Percentiles rank a stretch among this genome's conserved stretches.
Evolutionary conservation across 2,113 vertebrate genomes (phyloP).

Genomic region (Cnemophilus loriae): DNA sequence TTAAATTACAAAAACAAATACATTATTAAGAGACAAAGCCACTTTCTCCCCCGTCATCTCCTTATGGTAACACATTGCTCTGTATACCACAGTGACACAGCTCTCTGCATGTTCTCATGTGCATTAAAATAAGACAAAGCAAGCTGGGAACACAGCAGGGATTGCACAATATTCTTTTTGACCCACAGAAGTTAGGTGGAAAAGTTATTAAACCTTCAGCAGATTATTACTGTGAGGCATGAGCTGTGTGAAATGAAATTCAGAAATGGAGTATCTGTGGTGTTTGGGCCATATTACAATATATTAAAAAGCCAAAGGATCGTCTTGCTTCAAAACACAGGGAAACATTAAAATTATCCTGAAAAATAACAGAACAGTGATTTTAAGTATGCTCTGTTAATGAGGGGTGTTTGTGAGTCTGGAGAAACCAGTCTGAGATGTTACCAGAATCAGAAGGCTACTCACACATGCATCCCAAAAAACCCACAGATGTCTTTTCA

Average conservation of each 20-base stretch:
- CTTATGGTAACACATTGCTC: background rate
- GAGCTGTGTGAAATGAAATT: background rate
- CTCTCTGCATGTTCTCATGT: background rate
- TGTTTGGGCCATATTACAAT: background rate
- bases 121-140: constrained; percentile 14
- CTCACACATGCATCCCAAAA: background rate
- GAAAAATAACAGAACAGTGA: background rate
- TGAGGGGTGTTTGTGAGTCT: background rate
- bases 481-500: background rate
- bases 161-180: background rate
- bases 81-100: background rate
- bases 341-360: background rate
- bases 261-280: background rate
- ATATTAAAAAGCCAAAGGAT: background rate
- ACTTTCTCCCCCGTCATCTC: background rate
- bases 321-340: background rate
- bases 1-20: background rate
- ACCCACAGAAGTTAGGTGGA: background rate
- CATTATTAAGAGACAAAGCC: background rate
- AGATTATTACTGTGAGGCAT: background rate
- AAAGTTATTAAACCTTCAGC: constrained; percentile 29
- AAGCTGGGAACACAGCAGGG: background rate
- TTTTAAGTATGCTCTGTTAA: background rate
- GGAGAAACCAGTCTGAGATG: background rate
- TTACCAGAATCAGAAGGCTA: background rate